Percentiles rank a stretch among this genome's conserved stretches.
phyloP scores from a whole-genome alignment of 2,888 invertebrate species.

The Thereva nobilitata region DNA sequence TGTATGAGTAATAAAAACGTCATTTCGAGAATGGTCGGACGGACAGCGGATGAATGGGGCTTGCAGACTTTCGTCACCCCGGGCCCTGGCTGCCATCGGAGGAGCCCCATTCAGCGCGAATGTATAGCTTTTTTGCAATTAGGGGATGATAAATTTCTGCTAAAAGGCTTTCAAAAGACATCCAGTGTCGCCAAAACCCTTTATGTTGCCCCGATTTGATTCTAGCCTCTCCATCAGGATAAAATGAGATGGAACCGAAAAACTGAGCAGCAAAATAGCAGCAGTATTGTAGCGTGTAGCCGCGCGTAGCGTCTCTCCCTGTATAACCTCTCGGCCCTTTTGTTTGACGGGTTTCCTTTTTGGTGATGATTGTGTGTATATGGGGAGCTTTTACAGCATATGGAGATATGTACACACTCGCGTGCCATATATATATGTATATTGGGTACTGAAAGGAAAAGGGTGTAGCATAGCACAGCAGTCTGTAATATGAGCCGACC shows the following conservation, averaged over 20 bases:
- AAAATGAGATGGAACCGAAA: neutral
- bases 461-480: too few relatives aligned
- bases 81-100: constrained; percentile 30
- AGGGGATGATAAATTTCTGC: constrained; percentile 26
- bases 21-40: constrained; percentile 40
- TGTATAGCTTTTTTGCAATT: constrained; percentile 25
- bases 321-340: too few relatives aligned
- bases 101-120: neutral
- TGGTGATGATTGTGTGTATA: too few relatives aligned
- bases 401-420: too few relatives aligned
- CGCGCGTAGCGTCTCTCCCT: too few relatives aligned
- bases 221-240: neutral
- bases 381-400: too few relatives aligned
- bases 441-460: too few relatives aligned
- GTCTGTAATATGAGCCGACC: too few relatives aligned
- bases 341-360: too few relatives aligned
- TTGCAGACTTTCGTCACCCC: constrained; percentile 2
- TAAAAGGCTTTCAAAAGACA: constrained; percentile 11
- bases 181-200: neutral
- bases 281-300: too few relatives aligned
- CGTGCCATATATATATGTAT: too few relatives aligned
- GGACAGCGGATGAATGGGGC: constrained; percentile 38
- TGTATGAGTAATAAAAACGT: constrained; percentile 41
- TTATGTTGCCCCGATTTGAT: constrained; percentile 11
- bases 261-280: too few relatives aligned